Evolutionary conservation across 2,888 invertebrate genomes (phyloP).

Genomic region (Epinotia demarniana): DNA sequence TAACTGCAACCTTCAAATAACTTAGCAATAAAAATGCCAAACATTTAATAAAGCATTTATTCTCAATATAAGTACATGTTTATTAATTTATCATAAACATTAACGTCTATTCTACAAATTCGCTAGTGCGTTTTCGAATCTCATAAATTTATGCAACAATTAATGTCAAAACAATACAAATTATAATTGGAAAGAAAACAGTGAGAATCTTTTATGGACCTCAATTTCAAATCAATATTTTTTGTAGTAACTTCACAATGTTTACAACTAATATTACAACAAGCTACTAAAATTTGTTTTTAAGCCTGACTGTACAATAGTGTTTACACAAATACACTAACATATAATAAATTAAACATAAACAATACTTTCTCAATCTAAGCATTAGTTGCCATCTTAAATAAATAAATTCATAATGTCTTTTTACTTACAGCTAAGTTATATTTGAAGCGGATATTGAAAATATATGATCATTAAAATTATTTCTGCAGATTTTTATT

Average conservation of each 20-base stretch:
- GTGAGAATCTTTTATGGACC: not conserved
- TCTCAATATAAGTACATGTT: conserved; percentile 14
- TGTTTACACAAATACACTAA: not conserved
- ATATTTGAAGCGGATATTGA: not conserved
- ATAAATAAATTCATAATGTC: conserved; percentile 26
- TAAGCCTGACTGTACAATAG: not conserved
- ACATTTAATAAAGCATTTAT: conserved; percentile 24
- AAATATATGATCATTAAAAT: not conserved
- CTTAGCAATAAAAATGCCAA: not conserved
- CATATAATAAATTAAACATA: conserved; percentile 4
- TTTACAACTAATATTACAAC: not conserved
- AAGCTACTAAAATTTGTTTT: not conserved
- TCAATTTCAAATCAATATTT: not conserved
- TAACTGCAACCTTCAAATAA: too few relatives aligned
- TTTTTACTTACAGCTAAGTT: conserved; percentile 13
- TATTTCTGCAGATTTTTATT: too few relatives aligned
- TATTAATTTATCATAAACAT: not conserved
- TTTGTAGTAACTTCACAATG: not conserved
- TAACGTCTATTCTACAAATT: conserved; percentile 3
- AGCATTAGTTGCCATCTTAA: conserved; percentile 15
- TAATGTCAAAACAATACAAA: not conserved
- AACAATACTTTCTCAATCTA: conserved; percentile 4
- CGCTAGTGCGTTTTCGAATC: not conserved
- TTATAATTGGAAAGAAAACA: not conserved
- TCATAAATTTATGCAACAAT: not conserved